Evolutionary conservation across 1,140 invertebrate species (phyloP).

Genomic region (Nylanderia fulva): DNA sequence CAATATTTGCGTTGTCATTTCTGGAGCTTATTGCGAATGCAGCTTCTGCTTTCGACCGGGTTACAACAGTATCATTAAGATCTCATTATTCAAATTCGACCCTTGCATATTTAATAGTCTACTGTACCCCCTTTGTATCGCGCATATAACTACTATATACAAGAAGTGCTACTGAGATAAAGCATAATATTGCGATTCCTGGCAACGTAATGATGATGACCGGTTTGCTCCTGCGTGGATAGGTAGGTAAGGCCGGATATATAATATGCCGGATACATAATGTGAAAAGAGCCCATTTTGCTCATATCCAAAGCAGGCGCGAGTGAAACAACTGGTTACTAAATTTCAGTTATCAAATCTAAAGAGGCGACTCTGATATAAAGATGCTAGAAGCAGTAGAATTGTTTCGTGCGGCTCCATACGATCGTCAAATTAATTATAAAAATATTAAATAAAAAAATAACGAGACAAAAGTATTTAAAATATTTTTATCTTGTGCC

Average conservation of each 20-base stretch:
- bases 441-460: neutral
- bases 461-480: neutral
- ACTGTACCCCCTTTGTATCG: conserved; percentile 65
- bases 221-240: conserved; percentile 82
- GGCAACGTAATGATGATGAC: conserved; percentile 86
- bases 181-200: conserved; percentile 85
- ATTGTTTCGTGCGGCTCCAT: neutral
- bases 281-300: conserved; percentile 84
- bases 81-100: conserved; percentile 85
- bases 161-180: conserved; percentile 82
- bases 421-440: neutral
- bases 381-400: conserved; percentile 4
- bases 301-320: conserved; percentile 69
- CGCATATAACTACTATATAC: conserved; percentile 78
- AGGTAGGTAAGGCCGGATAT: conserved; percentile 75
- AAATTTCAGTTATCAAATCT: conserved; percentile 74
- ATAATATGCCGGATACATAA: conserved; percentile 82
- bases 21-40: conserved; percentile 54
- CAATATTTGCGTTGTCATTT: conserved; percentile 58
- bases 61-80: conserved; percentile 82
- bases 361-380: conserved; percentile 46
- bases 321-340: conserved; percentile 71
- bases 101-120: conserved; percentile 84
- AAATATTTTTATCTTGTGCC: conserved; percentile 21
- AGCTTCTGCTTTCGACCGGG: conserved; percentile 66